Evolutionary conservation across 2,888 invertebrate species (phyloP).

Genomic region (Leptothorax acervorum): DNA sequence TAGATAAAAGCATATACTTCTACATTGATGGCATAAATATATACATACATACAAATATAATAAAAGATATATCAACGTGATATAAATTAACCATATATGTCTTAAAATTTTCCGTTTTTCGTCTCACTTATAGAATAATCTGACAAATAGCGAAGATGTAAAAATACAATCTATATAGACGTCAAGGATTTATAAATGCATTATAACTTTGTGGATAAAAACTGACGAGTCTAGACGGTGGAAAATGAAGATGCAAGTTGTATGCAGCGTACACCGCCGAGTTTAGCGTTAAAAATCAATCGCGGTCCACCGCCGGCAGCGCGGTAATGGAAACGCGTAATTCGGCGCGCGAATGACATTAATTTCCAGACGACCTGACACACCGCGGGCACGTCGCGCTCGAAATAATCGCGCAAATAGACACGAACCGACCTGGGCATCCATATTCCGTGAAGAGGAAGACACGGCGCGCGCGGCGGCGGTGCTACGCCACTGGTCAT

Average conservation of each 20-base stretch:
- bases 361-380: slow-evolving; percentile 50
- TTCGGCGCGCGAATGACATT: slow-evolving; percentile 54
- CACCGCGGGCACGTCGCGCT: slow-evolving; percentile 23
- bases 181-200: not conserved
- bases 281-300: slow-evolving; percentile 49
- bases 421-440: slow-evolving; percentile 31
- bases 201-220: not conserved
- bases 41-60: not conserved
- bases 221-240: slow-evolving; percentile 29
- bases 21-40: not conserved
- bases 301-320: slow-evolving; percentile 23
- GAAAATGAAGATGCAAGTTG: slow-evolving; percentile 48
- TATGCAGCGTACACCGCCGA: not conserved
- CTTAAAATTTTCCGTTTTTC: not conserved
- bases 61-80: not conserved
- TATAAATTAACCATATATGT: not conserved
- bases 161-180: not conserved
- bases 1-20: not conserved
- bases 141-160: not conserved
- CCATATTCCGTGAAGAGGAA: slow-evolving; percentile 26
- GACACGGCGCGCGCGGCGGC: slow-evolving; percentile 21
- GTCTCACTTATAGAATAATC: not conserved
- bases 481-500: slow-evolving; percentile 60
- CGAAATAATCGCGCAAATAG: slow-evolving; percentile 49
- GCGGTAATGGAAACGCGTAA: slow-evolving; percentile 48